Percentiles rank a stretch among this genome's conserved stretches.
Conservation (phyloP, 2,888 invertebrate genomes). For the Hypsopygia costalis region DNA sequence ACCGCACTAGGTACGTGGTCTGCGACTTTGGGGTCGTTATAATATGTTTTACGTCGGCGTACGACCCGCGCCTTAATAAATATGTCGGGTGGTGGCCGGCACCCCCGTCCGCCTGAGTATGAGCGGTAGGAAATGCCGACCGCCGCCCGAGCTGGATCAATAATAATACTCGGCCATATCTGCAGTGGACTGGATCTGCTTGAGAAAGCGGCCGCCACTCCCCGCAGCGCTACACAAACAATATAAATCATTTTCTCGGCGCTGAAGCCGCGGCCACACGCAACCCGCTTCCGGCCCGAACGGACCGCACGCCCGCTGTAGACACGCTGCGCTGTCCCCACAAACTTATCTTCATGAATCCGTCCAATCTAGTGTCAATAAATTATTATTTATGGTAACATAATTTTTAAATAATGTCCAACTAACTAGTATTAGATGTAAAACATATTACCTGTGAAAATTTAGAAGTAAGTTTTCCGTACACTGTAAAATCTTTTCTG, state of each 20-base stretch:
- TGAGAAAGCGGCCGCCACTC: conserved; percentile 58
- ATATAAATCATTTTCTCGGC: conserved; percentile 76
- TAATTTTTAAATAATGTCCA: too few species aligned
- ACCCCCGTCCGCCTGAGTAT: conserved; percentile 58
- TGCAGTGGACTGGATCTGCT: conserved; percentile 78
- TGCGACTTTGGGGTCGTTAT: conserved; percentile 35
- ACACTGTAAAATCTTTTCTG: too few species aligned
- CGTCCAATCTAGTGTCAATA: not conserved
- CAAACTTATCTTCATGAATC: conserved; percentile 14
- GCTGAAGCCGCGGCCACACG: conserved; percentile 57
- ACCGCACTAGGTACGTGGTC: conserved; percentile 47
- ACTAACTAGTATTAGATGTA: too few species aligned
- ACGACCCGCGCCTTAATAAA: conserved; percentile 67
- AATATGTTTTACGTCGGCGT: conserved; percentile 64
- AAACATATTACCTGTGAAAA: too few species aligned
- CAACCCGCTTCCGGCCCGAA: conserved; percentile 36
- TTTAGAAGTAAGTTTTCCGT: too few species aligned
- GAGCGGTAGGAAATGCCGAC: conserved; percentile 74
- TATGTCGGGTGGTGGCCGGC: conserved; percentile 55
- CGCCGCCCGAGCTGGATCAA: conserved; percentile 72
- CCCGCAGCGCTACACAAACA: conserved; percentile 65
- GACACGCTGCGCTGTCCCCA: conserved; percentile 3
- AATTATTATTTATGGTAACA: too few species aligned
- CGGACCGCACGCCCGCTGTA: conserved; percentile 16
- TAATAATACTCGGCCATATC: conserved; percentile 80